Evolutionary conservation across 2,113 vertebrate genomes (phyloP), one percentile per base, ranked within the genome.

Genomic region (Strix aluco): DNA sequence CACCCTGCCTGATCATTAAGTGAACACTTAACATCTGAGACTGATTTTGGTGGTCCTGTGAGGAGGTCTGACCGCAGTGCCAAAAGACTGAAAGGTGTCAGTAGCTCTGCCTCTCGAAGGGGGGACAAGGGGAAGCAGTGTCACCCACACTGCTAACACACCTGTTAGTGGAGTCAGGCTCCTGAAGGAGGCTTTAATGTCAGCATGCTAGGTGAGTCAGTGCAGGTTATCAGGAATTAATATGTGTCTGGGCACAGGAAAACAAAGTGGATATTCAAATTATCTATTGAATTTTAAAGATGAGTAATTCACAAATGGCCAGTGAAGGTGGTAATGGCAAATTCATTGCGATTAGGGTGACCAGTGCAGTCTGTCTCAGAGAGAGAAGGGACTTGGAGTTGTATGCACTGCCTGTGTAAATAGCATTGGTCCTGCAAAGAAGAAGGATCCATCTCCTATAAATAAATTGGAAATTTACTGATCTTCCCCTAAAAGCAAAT

Each of bases 151-250:
- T 42, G 40, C 40, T 57, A 75, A 15, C 21, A 71, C 38, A 21
- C 69, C 36, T 27, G 10, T 7, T 15, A n/a, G 38, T 3, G 47
- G 44, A 84, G 47, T 29, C 85, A 51, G 36, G 34, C 14, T 70
- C 46, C 51, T 0, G 2, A 30, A 66, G 7, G 6, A 54, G 14
- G 15, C 36, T 75, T 32, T 58, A 59, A 34, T 0, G 1, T 19
- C 86, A 69, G 9, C 1, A 0, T 4, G 5, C 5, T 23, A 40
- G 11, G 5, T 40, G 34, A 73, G 11, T 32, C 55, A 51, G 15
- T 7, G 47, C 23, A 83, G 59, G 34, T 49, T 59, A 27, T 71
- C 54, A 66, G 86, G 34, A 46, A 57, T 65, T 11, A 20, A 8
- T 20, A 1, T 18, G 46, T 54, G n/a, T 22, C 62, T 13, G 29